Evolutionary conservation across 2,888 invertebrate species (phyloP).

Genomic region (Periphyllus acericola): DNA sequence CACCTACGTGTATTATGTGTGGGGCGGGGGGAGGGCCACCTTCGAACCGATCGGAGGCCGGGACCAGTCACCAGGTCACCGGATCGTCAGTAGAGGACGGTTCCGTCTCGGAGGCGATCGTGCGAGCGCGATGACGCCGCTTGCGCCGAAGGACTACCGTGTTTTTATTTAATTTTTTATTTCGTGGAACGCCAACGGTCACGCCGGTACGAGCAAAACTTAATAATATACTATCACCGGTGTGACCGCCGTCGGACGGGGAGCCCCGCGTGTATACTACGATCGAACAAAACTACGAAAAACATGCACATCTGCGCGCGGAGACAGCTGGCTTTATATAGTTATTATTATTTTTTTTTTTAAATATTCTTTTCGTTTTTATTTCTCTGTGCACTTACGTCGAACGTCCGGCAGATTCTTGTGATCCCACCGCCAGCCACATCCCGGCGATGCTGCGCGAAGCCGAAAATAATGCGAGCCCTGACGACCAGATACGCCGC

Average conservation of each 20-base stretch:
- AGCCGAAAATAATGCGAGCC: slow-evolving; percentile 42
- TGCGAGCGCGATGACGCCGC: not conserved
- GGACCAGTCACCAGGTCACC: not conserved
- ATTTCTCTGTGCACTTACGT: slow-evolving; percentile 36
- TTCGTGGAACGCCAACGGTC: not conserved
- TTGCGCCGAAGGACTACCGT: too few species aligned
- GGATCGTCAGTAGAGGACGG: not conserved
- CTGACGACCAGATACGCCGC: slow-evolving; percentile 37
- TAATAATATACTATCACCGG: not conserved
- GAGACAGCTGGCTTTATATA: not conserved
- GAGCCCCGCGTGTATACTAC: not conserved
- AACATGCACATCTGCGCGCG: not conserved
- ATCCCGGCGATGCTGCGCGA: slow-evolving; percentile 43
- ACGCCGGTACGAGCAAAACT: not conserved
- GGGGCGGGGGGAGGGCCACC: not conserved
- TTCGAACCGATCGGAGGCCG: not conserved
- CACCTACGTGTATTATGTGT: not conserved
- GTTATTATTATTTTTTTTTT: not conserved
- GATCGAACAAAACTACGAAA: not conserved
- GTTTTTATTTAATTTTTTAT: not conserved
- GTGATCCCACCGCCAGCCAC: slow-evolving; percentile 1
- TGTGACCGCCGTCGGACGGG: not conserved
- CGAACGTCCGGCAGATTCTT: slow-evolving; percentile 39
- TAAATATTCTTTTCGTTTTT: not conserved
- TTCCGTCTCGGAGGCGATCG: not conserved